Conservation (phyloP, 2,113 vertebrate genomes). For the Phylloscopus trochiloides region DNA sequence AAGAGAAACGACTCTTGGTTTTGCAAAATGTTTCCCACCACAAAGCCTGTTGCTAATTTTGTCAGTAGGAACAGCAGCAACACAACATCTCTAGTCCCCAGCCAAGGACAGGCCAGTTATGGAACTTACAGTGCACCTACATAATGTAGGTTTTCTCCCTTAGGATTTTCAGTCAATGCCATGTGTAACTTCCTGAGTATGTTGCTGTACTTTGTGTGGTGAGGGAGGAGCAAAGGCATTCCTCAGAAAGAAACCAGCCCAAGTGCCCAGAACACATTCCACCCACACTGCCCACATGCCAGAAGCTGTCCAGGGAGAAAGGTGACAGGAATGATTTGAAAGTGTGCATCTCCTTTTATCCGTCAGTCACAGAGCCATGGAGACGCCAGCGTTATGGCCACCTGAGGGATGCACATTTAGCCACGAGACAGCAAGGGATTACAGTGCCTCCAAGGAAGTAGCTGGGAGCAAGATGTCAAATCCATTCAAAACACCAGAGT, state of each 20-base stretch:
- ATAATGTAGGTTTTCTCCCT: not conserved
- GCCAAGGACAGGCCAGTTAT: not conserved
- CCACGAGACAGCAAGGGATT: rapidly evolving
- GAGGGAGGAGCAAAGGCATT: not conserved
- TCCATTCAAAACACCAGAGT: not conserved
- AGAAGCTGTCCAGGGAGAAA: not conserved
- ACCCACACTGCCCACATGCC: not conserved
- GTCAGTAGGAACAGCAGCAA: not conserved
- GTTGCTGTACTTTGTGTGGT: not conserved
- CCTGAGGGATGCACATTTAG: not conserved
- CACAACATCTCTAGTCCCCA: not conserved
- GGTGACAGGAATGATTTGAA: not conserved
- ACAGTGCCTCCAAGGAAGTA: not conserved
- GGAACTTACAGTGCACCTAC: not conserved
- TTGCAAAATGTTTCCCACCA: not conserved
- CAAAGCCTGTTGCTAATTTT: not conserved
- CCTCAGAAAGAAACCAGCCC: not conserved
- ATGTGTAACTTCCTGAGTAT: rapidly evolving
- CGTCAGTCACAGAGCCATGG: not conserved
- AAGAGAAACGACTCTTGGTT: not conserved
- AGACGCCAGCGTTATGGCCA: rapidly evolving
- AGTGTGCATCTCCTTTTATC: not conserved
- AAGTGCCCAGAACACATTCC: not conserved
- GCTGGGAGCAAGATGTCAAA: not conserved
- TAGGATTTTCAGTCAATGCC: not conserved